Conservation (phyloP, 2,797 vertebrate species). For the Uromys caudimaculatus region DNA sequence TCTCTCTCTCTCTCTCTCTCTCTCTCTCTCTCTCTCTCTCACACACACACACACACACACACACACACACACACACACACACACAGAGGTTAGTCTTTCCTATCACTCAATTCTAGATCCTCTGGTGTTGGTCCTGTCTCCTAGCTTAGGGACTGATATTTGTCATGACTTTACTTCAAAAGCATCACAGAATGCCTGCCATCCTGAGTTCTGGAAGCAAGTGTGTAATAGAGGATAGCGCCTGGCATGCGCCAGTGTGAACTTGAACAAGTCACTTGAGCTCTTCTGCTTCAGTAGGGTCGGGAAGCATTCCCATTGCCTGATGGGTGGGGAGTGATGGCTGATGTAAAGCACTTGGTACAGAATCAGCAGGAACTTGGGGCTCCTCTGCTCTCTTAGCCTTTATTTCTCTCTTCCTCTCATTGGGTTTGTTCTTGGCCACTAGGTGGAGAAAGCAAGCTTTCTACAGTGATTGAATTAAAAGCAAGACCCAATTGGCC, state of each 20-base stretch:
- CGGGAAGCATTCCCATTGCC: not conserved
- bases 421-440: conserved; percentile 66
- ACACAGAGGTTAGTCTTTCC: not conserved
- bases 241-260: not conserved
- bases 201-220: not conserved
- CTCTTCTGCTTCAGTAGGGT: not conserved
- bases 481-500: conserved; percentile 27
- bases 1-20: not conserved
- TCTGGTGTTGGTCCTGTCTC: not conserved
- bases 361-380: not conserved
- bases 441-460: conserved; percentile 88
- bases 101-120: not conserved
- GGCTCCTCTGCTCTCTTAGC: not conserved
- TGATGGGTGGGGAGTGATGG: accelerated
- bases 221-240: not conserved
- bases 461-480: conserved; percentile 79
- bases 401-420: not conserved
- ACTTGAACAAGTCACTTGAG: not conserved
- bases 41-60: too few species aligned
- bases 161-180: not conserved
- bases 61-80: too few species aligned
- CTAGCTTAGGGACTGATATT: not conserved
- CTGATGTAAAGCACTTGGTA: not conserved
- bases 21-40: too few species aligned
- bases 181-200: not conserved